Conservation (phyloP, 2,888 invertebrate species). For the Hecatera dysodea region DNA sequence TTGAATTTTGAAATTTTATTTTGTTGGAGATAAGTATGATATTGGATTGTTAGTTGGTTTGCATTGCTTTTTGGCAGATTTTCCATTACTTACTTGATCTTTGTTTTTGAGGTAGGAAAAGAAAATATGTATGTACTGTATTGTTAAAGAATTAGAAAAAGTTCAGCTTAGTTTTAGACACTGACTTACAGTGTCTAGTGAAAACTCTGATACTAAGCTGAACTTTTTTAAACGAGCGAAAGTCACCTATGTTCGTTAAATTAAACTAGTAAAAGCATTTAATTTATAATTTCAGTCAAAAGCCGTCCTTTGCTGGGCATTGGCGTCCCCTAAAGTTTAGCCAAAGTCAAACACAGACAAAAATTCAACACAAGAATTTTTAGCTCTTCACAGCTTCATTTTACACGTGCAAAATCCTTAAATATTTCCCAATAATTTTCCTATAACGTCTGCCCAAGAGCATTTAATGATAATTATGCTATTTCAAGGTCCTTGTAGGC, state of each 20-base stretch:
- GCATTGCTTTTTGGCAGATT: slow-evolving; percentile 20
- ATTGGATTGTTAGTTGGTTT: slow-evolving; percentile 37
- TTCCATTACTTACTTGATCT: not conserved
- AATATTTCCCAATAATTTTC: not conserved
- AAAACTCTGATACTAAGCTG: too few species aligned
- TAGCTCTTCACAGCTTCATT: not conserved
- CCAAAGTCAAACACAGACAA: not conserved
- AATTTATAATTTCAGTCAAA: too few species aligned
- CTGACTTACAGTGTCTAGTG: too few species aligned
- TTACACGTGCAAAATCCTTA: not conserved
- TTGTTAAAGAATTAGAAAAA: too few species aligned
- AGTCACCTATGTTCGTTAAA: too few species aligned
- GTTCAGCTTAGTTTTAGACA: too few species aligned
- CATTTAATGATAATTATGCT: not conserved
- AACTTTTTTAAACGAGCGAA: too few species aligned
- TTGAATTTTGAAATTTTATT: slow-evolving; percentile 63
- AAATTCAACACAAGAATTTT: too few species aligned
- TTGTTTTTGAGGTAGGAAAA: not conserved
- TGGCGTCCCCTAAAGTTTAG: too few species aligned
- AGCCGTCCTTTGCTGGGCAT: too few species aligned
- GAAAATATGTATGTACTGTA: not conserved
- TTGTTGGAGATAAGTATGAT: slow-evolving; percentile 46
- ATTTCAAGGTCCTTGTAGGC: too few species aligned
- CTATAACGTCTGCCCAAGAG: not conserved
- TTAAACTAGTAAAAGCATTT: too few species aligned